Evolutionary conservation across 2,797 vertebrate genomes (phyloP).

Genomic region (Pseudochromis fuscus): DNA sequence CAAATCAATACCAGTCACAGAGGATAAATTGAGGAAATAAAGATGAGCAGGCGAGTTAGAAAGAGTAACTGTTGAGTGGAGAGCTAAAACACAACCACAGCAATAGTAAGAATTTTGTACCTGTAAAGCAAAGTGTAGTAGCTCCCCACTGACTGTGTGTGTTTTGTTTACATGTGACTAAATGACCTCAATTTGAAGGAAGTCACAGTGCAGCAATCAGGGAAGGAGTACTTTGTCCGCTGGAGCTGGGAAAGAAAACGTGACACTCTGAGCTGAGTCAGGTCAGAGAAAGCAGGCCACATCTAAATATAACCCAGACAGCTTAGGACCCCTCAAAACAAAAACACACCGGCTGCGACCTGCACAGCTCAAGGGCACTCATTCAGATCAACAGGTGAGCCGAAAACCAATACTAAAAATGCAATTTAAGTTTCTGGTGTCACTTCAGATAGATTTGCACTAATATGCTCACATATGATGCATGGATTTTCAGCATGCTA

Average conservation of each 20-base stretch:
- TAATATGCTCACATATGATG: neutral
- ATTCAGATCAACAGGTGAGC: constrained; percentile 64
- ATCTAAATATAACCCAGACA: constrained; percentile 89
- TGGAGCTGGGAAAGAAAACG: constrained; percentile 31
- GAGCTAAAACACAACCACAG: neutral
- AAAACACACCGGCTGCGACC: constrained; percentile 69
- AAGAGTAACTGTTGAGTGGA: neutral
- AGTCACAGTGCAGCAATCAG: neutral
- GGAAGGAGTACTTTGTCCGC: constrained; percentile 27
- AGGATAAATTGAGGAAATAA: constrained; percentile 28
- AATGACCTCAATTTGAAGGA: neutral
- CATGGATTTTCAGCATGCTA: constrained; percentile 4
- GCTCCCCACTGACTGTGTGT: neutral
- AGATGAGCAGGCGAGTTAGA: constrained; percentile 5
- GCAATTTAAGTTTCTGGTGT: neutral
- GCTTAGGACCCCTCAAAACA: constrained; percentile 64
- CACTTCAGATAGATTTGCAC: neutral
- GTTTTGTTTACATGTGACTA: neutral
- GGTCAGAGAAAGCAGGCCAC: constrained; percentile 85
- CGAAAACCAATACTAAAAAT: constrained; percentile 10
- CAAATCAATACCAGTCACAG: constrained; percentile 49
- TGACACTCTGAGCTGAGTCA: constrained; percentile 61
- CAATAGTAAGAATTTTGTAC: neutral
- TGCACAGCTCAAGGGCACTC: neutral
- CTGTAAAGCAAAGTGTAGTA: too few relatives aligned